Percentiles rank a stretch among this genome's conserved stretches.
Conservation (phyloP, 2,797 vertebrate species). For the Hippocampus kuda region DNA sequence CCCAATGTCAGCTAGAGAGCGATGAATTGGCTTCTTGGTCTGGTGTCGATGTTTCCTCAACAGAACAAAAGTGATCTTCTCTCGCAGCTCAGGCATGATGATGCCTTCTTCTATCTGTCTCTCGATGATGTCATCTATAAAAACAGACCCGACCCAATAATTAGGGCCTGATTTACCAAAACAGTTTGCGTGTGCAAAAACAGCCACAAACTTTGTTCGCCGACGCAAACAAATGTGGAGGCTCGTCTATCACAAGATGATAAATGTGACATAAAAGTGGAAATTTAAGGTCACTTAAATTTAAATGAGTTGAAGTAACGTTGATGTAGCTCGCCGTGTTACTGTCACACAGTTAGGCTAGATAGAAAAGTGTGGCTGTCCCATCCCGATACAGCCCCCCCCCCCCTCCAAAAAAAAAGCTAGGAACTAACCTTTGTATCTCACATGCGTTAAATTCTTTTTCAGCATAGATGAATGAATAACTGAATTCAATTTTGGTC, state of each 20-base stretch:
- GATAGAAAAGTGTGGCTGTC: too few relatives aligned
- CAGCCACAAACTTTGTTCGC: background rate
- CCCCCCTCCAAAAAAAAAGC: too few relatives aligned
- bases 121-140: constrained; percentile 84
- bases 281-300: background rate
- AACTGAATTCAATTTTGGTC: too few relatives aligned
- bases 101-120: constrained; percentile 83
- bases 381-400: too few relatives aligned
- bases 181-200: background rate
- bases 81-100: constrained; percentile 78
- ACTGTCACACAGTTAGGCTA: too few relatives aligned
- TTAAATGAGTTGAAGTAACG: too few relatives aligned
- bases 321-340: too few relatives aligned
- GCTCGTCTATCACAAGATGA: background rate
- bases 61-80: constrained; percentile 85
- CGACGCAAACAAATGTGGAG: background rate
- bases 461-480: too few relatives aligned
- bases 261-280: background rate
- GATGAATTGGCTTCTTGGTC: constrained; percentile 95
- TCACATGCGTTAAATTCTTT: too few relatives aligned
- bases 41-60: constrained; percentile 92
- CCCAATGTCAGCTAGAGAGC: constrained; percentile 85
- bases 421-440: too few relatives aligned
- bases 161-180: background rate
- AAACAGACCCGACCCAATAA: constrained; percentile 1